Evolutionary conservation across 2,113 vertebrate genomes (phyloP).

Genomic region (Riparia riparia): DNA sequence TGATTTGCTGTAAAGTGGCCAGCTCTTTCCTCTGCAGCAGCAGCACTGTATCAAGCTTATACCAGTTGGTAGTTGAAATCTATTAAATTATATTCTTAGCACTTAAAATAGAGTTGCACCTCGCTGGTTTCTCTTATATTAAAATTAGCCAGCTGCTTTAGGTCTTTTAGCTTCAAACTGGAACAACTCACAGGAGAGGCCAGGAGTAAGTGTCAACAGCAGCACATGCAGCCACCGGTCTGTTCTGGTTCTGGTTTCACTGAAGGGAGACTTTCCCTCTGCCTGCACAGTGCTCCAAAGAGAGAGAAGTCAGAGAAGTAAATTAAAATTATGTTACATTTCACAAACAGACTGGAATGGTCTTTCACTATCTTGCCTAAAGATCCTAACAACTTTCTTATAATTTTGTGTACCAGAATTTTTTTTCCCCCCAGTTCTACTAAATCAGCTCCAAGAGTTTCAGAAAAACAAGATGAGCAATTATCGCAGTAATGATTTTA

Average conservation of each 20-base stretch:
- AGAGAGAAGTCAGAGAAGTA: background rate
- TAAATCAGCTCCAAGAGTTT: background rate
- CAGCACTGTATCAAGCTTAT: slow-evolving; percentile 57
- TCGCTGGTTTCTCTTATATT: slow-evolving; percentile 39
- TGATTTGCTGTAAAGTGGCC: slow-evolving; percentile 72
- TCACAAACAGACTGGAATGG: background rate
- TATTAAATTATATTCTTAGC: slow-evolving; percentile 70
- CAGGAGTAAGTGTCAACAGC: background rate
- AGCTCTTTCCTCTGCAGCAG: slow-evolving; percentile 68
- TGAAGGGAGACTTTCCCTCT: background rate
- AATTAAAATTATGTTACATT: background rate
- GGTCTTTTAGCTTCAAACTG: slow-evolving; percentile 31
- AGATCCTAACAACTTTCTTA: background rate
- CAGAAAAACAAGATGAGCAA: background rate
- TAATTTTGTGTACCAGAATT: background rate
- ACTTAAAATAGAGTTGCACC: slow-evolving; percentile 61
- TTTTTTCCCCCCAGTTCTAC: background rate
- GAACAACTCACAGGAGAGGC: background rate
- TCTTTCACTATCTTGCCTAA: background rate
- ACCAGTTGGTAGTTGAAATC: slow-evolving; percentile 61
- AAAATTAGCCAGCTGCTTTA: slow-evolving; percentile 66
- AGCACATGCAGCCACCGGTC: background rate
- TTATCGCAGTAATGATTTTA: background rate
- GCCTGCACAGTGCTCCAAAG: background rate
- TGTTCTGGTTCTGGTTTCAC: background rate